Percentiles rank a stretch among this genome's conserved stretches.
These are phyloP conservation scores for Loris lydekkerianus DNA, from an alignment of 2,797 vertebrate species.

Conservation along the genomic window DNA sequence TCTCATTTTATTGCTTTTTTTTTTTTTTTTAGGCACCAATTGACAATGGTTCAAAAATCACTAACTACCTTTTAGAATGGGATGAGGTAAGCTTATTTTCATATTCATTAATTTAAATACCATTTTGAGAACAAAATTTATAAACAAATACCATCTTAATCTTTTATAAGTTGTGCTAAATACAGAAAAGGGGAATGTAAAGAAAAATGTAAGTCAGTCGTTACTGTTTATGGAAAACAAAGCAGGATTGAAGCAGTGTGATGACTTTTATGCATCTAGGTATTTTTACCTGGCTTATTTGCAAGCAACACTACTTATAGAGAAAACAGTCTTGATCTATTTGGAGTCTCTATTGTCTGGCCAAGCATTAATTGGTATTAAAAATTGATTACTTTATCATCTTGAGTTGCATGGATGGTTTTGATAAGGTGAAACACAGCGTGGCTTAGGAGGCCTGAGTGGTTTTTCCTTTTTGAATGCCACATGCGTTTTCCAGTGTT, in stretches of 20 bases:
- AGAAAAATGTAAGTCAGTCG: constrained; percentile 60
- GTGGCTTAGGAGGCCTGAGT: not conserved
- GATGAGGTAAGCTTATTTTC: constrained; percentile 93
- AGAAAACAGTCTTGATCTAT: not conserved
- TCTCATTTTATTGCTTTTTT: constrained; percentile 73
- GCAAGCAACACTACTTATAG: not conserved
- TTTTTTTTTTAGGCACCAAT: constrained; percentile 91
- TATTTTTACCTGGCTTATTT: not conserved
- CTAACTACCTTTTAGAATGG: constrained; percentile 98
- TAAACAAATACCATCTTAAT: constrained; percentile 52
- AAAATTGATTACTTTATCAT: not conserved
- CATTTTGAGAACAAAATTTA: constrained; percentile 52
- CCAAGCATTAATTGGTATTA: not conserved
- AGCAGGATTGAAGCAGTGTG: not conserved
- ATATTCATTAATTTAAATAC: not conserved
- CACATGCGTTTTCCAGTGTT: too few relatives aligned
- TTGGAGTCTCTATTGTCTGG: not conserved
- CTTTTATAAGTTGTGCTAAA: constrained; percentile 72
- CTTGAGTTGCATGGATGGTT: not conserved
- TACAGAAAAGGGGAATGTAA: constrained; percentile 51
- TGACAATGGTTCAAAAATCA: constrained; percentile 99
- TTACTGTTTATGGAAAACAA: constrained; percentile 29
- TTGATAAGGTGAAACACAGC: not conserved
- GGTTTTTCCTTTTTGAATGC: not conserved
- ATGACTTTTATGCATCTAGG: not conserved